phyloP scores from a whole-genome alignment of 2,888 invertebrate genomes.

The Lepidochrysops patricia region DNA sequence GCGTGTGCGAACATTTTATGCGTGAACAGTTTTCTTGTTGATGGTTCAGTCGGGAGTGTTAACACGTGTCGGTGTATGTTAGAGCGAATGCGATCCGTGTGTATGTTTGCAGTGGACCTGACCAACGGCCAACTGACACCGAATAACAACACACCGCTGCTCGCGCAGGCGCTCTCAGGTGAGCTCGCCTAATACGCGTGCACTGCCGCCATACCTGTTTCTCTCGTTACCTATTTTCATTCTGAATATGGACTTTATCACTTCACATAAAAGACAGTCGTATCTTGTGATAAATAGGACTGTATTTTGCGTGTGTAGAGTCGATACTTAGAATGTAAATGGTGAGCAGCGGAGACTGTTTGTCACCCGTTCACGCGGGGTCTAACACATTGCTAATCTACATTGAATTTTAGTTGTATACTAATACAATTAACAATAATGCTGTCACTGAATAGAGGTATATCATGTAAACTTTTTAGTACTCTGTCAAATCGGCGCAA shows the following conservation, averaged over 20 bases:
- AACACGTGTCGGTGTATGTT: constrained; percentile 53
- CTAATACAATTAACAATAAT: not conserved
- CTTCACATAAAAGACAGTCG: too few species aligned
- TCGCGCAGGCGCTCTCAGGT: constrained; percentile 97
- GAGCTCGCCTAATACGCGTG: constrained; percentile 51
- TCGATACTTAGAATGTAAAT: too few species aligned
- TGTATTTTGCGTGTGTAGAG: too few species aligned
- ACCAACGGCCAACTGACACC: constrained; percentile 96
- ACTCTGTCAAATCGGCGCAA: not conserved
- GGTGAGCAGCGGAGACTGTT: too few species aligned
- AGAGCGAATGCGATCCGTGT: constrained; percentile 76
- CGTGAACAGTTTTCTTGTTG: constrained; percentile 19
- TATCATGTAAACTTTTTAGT: not conserved
- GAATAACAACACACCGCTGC: constrained; percentile 95
- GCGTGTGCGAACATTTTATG: constrained; percentile 34
- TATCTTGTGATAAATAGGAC: too few species aligned
- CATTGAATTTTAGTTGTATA: too few species aligned
- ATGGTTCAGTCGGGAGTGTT: constrained; percentile 70
- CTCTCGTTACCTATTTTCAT: too few species aligned
- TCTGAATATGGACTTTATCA: too few species aligned
- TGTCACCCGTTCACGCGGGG: too few species aligned
- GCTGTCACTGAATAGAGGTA: not conserved
- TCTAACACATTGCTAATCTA: too few species aligned
- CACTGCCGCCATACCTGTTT: too few species aligned
- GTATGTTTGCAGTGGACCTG: constrained; percentile 92